A percentile compares a stretch with the other conserved stretches of the same genome.
These are phyloP conservation scores for Sylvia borin DNA, from an alignment of 2,797 vertebrate species.

Conservation along the genomic window DNA sequence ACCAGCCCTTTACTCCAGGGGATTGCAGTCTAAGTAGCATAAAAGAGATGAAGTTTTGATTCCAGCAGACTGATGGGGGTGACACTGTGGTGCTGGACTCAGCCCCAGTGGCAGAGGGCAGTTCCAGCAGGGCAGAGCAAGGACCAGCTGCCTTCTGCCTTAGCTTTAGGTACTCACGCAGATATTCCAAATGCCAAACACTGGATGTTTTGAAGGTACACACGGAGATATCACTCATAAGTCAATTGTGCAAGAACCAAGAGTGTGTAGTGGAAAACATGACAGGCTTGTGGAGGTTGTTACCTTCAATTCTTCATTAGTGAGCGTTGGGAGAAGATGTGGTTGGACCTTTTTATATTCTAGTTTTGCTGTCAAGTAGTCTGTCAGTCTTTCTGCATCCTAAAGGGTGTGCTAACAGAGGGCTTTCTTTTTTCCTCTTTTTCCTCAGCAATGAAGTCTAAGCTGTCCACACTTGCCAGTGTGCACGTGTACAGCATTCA, in stretches of 20 bases:
- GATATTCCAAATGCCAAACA: neutral
- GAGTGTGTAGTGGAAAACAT: neutral
- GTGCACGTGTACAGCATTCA: constrained; percentile 96
- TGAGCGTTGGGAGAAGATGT: accelerated
- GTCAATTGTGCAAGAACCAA: neutral
- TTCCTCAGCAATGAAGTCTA: constrained; percentile 87
- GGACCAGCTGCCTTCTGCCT: neutral
- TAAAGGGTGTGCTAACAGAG: constrained; percentile 53
- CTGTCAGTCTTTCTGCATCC: neutral
- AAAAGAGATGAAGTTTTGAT: neutral
- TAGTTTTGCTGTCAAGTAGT: neutral
- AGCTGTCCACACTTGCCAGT: constrained; percentile 84
- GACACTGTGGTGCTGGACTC: neutral
- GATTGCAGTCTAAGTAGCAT: neutral
- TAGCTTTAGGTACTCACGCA: neutral
- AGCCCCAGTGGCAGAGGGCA: neutral
- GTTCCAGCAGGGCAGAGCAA: neutral
- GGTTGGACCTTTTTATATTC: accelerated
- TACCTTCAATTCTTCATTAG: neutral
- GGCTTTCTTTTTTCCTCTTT: neutral
- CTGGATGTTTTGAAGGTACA: neutral
- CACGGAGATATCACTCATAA: neutral
- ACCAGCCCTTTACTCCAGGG: neutral
- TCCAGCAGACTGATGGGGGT: neutral
- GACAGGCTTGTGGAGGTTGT: neutral